Percentiles rank a stretch among this genome's conserved stretches.
Conservation (phyloP, 1,140 invertebrate species). For the Stratiolaelaps scimitus region DNA sequence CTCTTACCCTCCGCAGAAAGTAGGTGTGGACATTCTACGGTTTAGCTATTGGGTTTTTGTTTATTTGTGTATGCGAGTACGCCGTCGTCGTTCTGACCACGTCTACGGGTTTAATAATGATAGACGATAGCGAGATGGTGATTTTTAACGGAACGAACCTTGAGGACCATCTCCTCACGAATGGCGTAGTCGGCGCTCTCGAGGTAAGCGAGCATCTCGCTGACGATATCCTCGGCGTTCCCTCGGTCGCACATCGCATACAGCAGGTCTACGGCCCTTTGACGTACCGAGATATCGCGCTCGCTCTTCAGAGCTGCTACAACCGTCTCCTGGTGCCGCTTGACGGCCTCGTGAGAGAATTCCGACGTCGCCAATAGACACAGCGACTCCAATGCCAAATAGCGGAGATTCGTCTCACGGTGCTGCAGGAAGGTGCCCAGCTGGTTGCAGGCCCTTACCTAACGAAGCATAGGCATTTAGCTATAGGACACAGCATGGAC, state of each 20-base stretch:
- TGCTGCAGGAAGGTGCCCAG: slow-evolving; percentile 96
- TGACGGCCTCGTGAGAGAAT: slow-evolving; percentile 98
- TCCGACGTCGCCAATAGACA: slow-evolving; percentile 97
- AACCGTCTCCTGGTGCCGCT: slow-evolving; percentile 99
- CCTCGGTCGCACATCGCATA: slow-evolving; percentile 99
- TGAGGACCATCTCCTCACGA: slow-evolving; percentile 87
- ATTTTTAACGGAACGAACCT: slow-evolving; percentile 5
- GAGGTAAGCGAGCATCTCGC: slow-evolving; percentile 97
- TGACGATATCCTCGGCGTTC: slow-evolving; percentile 98
- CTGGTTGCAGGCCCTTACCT: slow-evolving; percentile 96
- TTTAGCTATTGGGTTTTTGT: no score
- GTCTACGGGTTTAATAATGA: slow-evolving; percentile 16
- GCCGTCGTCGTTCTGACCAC: slow-evolving; percentile 7
- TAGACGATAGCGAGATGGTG: slow-evolving; percentile 6
- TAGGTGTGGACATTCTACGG: no score
- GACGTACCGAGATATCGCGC: slow-evolving; percentile 94
- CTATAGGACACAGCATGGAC: no score
- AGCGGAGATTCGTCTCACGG: slow-evolving; percentile 94
- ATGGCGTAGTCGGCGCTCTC: slow-evolving; percentile 99
- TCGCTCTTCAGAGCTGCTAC: slow-evolving; percentile 99
- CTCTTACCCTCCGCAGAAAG: no score
- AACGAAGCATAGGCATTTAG: slow-evolving; percentile 42
- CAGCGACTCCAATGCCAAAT: slow-evolving; percentile 97
- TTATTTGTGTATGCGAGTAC: background rate
- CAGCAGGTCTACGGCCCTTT: slow-evolving; percentile 94